These are phyloP conservation scores for Hirudinaria manillensis DNA, from an alignment of 2,888 invertebrate genomes.

Conservation along the genomic window DNA sequence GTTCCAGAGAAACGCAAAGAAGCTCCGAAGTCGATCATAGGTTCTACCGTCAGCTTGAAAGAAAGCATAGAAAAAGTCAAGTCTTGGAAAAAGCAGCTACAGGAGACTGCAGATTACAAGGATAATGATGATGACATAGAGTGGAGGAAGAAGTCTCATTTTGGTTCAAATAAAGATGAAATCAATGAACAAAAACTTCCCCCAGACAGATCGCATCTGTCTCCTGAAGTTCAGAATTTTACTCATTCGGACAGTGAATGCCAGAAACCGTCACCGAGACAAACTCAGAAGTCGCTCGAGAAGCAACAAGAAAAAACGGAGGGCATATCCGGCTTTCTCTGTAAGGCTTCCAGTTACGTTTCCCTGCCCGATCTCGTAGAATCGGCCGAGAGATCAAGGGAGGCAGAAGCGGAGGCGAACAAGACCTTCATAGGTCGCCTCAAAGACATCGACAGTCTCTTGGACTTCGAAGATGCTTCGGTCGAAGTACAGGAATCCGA, in stretches of 20 bases:
- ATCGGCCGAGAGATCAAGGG: background rate
- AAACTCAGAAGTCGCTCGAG: background rate
- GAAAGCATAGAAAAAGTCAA: constrained; percentile 22
- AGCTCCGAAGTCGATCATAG: background rate
- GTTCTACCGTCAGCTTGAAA: constrained; percentile 6
- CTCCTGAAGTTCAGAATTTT: background rate
- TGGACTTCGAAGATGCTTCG: constrained; percentile 12
- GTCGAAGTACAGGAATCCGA: background rate
- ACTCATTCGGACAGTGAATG: background rate
- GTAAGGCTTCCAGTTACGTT: constrained; percentile 9
- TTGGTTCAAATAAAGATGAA: background rate
- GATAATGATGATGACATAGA: constrained; percentile 24
- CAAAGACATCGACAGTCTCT: constrained; percentile 29
- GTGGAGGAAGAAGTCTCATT: constrained; percentile 18
- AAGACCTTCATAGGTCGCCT: constrained; percentile 18
- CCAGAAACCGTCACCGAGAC: background rate
- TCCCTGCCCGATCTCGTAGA: background rate
- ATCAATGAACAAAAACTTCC: background rate
- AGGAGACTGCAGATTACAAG: constrained; percentile 13
- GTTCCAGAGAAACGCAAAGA: background rate
- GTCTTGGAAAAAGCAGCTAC: constrained; percentile 13
- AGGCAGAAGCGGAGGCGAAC: background rate
- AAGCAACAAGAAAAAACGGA: background rate
- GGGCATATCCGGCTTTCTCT: constrained; percentile 5
- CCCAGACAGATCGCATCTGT: too few relatives aligned